Base-by-base conservation (phyloP, 2,888 invertebrate genomes). In the Antitype chi region DNA sequence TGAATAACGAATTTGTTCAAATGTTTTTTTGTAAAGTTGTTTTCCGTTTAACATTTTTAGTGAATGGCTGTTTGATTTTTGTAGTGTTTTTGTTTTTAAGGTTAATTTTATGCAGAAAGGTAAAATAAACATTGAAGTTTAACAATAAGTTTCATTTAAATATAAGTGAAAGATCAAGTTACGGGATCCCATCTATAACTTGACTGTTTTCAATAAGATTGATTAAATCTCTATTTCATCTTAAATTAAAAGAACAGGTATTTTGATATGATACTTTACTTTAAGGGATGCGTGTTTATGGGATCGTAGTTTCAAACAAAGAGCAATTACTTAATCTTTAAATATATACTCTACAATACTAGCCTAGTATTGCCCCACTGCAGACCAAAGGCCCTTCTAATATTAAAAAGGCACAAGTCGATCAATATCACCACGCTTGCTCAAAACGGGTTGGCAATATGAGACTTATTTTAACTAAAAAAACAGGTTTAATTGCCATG, bases 1-100 rank as follows among this genome's bases (percentile, higher is more conserved):
- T 80, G 76, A 79, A 79, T 85, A 74, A 80, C 60, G 73, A 84
- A 86, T 84, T 70, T 81, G 70, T 72, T 69, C 32, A 62, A 76
- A 66, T 60, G 63, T 76, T 38, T 76, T 76, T 78, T 83, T 80
- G 70, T 63, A 52, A 79, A 69, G 32, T 78, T 60, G 49, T 82
- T 70, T 74, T 32, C 25, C 23, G 66, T 70, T 78, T 81, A 55
- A 25, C 6, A 28, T 53, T 53, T 49, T 81, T 64, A 23, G n/a
- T 23, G 43, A 60, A 28, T 25, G 70, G 20, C 15, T 47, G 47
- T 76, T 80, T 70, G 38, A 59, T 67, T 70, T 82, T 59, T 77
- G 43, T 38, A 13, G 57, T 25, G 23, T 60, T 67, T 59, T 68
- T 53, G 25, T 57, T 57, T 75, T 25, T 23, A n/a, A 32, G 1